phyloP scores from a whole-genome alignment of 2,113 vertebrate genomes.

The Cephalopterus ornatus region DNA sequence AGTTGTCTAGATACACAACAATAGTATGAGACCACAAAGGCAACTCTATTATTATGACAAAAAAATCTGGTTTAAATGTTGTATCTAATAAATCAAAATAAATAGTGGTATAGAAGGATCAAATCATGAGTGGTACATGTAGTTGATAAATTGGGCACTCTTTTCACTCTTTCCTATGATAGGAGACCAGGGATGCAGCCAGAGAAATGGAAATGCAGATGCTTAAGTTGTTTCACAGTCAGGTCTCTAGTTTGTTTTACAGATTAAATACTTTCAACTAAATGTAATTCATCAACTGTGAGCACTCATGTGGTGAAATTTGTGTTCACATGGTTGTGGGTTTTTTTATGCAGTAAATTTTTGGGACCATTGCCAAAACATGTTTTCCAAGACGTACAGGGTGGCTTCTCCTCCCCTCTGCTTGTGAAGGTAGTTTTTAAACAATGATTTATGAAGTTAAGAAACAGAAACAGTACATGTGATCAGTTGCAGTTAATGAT shows the following conservation, averaged over 20 bases:
- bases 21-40: neutral
- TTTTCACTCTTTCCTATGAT: neutral
- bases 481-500: neutral
- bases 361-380: neutral
- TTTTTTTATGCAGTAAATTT: neutral
- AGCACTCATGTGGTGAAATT: neutral
- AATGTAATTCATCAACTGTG: neutral
- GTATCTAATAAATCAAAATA: neutral
- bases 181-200: neutral
- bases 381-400: neutral
- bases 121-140: neutral
- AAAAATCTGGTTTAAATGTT: neutral
- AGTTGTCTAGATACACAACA: neutral
- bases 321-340: neutral
- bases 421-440: slow-evolving; percentile 14
- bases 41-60: neutral
- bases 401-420: neutral
- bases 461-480: neutral
- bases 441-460: neutral
- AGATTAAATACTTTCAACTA: slow-evolving; percentile 2
- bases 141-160: neutral
- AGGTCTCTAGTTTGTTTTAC: slow-evolving; percentile 26
- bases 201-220: slow-evolving; percentile 2
- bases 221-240: neutral
- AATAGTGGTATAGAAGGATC: neutral